Evolutionary conservation across 2,888 invertebrate genomes (phyloP), one percentile per base, ranked within the genome.

Genomic region (Tetropium fuscum): DNA sequence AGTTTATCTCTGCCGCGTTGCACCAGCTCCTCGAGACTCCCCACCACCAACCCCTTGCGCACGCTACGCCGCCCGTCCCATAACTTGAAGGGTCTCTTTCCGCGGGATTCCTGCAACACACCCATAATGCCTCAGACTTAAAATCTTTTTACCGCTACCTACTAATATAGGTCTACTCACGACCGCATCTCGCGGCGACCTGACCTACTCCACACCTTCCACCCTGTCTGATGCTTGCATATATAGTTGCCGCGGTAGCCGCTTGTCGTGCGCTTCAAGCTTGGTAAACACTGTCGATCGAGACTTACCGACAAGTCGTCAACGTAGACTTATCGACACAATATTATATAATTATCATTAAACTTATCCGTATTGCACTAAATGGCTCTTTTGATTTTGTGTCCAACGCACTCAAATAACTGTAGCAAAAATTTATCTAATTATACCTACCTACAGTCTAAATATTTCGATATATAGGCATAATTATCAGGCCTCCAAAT

Each of bases 21-120:
- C 74, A 82, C 81, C 76, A 82, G 87, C 85, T 95, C 95, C 84
- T 94, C 94, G 82, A 94, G 92, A 83, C 92, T 93, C 83, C 91
- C 91, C 84, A 94, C 95, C 81, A 94, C 94, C 85, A 95, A 87
- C 82, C 94, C 94, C 87, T 95, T 95, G 84, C 94, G 90, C 83
- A 94, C 91, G 87, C 90, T 94, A 86, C 95, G 89, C 87, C 92
- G 92, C 86, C 94, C 92, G 89, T 95, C 94, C 95, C 95, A 95
- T 91, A 95, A 91, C 90, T 95, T 95, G 87, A 95, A 93, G 88
- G 95, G 94, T 89, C 94, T 93, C 90, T 94, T 94, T 88, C 92
- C 93, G 87, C 94, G 92, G 88, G 92, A 90, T 89, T 94, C 94
- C 61, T 61, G 72, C 64, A 85, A 87, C 79, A 76, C 79, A 75